Evolutionary conservation across 2,797 vertebrate genomes (phyloP).

Genomic region (Galago senegalensis): DNA sequence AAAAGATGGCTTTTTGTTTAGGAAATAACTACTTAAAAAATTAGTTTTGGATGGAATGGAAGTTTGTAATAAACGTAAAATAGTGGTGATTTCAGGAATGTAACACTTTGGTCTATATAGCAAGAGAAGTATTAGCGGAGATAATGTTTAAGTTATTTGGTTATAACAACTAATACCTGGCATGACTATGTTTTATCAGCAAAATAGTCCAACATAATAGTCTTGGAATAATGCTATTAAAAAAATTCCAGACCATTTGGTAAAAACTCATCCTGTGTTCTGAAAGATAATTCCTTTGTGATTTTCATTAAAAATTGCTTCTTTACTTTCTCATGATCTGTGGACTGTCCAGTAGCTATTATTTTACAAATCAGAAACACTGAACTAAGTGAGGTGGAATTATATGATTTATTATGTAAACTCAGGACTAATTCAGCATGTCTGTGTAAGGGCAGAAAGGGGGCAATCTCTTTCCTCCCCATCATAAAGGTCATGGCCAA

Average conservation of each 20-base stretch:
- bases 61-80: not conserved
- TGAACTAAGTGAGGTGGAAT: slow-evolving; percentile 41
- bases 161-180: slow-evolving; percentile 52
- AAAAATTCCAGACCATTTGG: not conserved
- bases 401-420: not conserved
- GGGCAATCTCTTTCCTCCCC: not conserved
- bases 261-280: slow-evolving; percentile 43
- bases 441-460: not conserved
- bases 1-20: not conserved
- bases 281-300: slow-evolving; percentile 68
- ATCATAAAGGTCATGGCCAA: not conserved
- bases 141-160: slow-evolving; percentile 61
- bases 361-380: slow-evolving; percentile 28
- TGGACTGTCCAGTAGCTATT: not conserved
- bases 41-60: not conserved
- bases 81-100: not conserved
- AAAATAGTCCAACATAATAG: slow-evolving; percentile 56
- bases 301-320: slow-evolving; percentile 63
- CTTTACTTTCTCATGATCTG: slow-evolving; percentile 57
- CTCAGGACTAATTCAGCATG: not conserved
- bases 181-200: slow-evolving; percentile 12
- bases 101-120: not conserved
- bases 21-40: slow-evolving; percentile 38
- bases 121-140: slow-evolving; percentile 47
- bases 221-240: slow-evolving; percentile 40